These are phyloP conservation scores for Bos javanicus DNA, from an alignment of 2,113 vertebrate species.

Conservation along the genomic window DNA sequence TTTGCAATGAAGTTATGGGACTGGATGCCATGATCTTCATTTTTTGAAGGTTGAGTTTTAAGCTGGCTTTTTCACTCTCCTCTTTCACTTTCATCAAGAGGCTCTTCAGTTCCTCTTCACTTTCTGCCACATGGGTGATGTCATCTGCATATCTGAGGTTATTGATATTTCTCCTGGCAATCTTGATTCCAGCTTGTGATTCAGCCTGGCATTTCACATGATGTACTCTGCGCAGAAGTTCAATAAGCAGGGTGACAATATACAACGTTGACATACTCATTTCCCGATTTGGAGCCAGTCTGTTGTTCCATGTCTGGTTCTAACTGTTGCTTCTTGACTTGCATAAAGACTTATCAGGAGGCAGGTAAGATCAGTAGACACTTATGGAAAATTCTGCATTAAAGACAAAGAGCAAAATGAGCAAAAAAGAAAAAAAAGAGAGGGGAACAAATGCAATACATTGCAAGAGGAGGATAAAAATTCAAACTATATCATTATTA, in stretches of 20 bases:
- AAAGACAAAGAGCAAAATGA: background rate
- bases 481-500: background rate
- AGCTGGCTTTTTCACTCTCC: background rate
- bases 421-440: background rate
- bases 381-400: background rate
- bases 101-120: background rate
- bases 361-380: background rate
- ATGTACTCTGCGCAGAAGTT: background rate
- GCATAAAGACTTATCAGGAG: background rate
- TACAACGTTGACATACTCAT: background rate
- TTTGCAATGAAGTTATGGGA: background rate
- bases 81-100: background rate
- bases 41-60: background rate
- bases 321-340: background rate
- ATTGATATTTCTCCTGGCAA: background rate
- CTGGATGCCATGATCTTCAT: background rate
- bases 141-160: background rate
- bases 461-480: background rate
- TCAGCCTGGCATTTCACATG: background rate
- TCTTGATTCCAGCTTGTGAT: background rate
- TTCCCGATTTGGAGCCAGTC: background rate
- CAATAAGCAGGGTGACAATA: background rate
- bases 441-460: background rate
- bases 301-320: background rate
- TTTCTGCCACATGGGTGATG: background rate